Conservation (phyloP, 2,113 vertebrate species). For the Lepus americanus region DNA sequence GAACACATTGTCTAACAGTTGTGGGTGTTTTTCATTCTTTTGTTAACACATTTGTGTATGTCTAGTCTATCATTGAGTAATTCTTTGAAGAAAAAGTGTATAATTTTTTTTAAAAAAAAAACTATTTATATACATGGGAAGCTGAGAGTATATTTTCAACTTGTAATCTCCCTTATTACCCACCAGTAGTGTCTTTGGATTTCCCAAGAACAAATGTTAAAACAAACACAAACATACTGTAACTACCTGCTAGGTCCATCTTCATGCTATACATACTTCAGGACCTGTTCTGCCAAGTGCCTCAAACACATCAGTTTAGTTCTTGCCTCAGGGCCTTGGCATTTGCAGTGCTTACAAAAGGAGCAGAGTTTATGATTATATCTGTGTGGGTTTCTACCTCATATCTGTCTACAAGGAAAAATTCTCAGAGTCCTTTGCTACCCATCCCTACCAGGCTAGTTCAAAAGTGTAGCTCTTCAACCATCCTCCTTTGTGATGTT, state of each 20-base stretch:
- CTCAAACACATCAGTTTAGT: not conserved
- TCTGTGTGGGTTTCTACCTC: not conserved
- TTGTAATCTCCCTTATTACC: not conserved
- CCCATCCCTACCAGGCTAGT: not conserved
- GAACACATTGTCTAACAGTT: conserved; percentile 12
- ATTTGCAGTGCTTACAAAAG: not conserved
- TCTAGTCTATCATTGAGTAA: not conserved
- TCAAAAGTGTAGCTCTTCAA: not conserved
- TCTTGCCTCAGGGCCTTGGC: not conserved
- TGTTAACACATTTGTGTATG: not conserved
- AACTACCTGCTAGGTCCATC: not conserved
- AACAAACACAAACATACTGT: not conserved
- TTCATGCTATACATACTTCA: not conserved
- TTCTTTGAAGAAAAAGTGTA: conserved; percentile 10
- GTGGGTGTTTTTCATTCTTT: not conserved
- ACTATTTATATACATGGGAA: not conserved
- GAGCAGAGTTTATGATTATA: not conserved
- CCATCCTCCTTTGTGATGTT: not conserved
- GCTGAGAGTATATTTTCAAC: not conserved
- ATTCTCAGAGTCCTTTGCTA: not conserved
- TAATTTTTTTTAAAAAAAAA: not conserved
- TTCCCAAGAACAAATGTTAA: not conserved
- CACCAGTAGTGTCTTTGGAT: not conserved
- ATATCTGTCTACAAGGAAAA: not conserved
- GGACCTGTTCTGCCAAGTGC: not conserved